Evolutionary conservation across 1,140 invertebrate species (phyloP).

Genomic region (Aphelenchoides fujianensis): DNA sequence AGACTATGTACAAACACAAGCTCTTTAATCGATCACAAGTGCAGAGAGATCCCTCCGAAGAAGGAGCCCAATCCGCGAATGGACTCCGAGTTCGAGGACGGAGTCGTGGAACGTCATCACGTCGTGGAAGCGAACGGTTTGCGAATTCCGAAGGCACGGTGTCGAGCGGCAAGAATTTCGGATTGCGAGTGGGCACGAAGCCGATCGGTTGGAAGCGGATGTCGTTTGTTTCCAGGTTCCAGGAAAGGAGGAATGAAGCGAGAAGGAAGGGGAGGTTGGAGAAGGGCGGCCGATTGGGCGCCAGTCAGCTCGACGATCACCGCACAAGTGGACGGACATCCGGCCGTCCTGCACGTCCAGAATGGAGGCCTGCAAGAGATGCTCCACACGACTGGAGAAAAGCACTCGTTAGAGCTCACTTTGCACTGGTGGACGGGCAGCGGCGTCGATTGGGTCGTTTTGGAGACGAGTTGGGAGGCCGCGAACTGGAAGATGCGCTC

Average conservation of each 20-base stretch:
- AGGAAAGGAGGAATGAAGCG: not conserved
- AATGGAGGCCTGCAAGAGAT: not conserved
- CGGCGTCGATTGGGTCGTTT: not conserved
- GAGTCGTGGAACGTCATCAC: not conserved
- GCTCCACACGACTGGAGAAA: no score
- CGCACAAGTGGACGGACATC: not conserved
- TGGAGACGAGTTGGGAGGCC: not conserved
- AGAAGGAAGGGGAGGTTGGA: not conserved
- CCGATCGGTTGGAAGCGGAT: not conserved
- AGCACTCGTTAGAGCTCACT: no score
- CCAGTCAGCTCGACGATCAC: not conserved
- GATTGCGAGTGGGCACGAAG: not conserved
- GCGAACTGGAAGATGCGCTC: conserved; percentile 1
- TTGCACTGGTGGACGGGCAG: not conserved
- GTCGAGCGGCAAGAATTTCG: no score
- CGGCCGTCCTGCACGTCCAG: not conserved
- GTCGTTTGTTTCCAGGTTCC: not conserved
- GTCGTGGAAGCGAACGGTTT: not conserved
- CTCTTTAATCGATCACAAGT: not conserved
- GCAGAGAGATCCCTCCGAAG: no score
- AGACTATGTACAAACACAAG: not conserved
- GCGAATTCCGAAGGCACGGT: no score
- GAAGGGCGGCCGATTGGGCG: no score
- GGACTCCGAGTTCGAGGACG: not conserved
- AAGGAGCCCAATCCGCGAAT: no score